Conservation (phyloP, 2,888 invertebrate species). For the Scelioninae gen. 2 region DNA sequence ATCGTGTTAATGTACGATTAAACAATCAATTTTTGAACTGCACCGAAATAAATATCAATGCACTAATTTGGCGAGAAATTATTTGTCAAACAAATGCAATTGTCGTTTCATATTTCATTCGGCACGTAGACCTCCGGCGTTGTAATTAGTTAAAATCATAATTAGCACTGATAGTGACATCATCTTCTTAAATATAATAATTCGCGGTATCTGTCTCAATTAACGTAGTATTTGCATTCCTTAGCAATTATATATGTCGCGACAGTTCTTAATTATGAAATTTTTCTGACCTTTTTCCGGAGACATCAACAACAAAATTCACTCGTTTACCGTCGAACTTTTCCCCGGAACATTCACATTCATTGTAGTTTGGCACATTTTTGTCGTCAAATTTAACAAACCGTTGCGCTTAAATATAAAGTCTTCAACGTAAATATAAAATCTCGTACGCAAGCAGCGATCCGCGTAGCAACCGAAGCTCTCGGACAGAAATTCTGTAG, state of each 20-base stretch:
- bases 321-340: conserved; percentile 17
- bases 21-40: no score
- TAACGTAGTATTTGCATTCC: conserved; percentile 16
- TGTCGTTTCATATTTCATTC: no score
- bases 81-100: no score
- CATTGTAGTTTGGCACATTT: conserved; percentile 3
- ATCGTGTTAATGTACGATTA: no score
- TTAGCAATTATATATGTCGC: conserved; percentile 8
- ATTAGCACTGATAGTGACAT: conserved; percentile 2
- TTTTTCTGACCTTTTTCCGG: conserved; percentile 7
- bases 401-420: conserved; percentile 8
- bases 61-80: no score
- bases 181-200: conserved; percentile 1
- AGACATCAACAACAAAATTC: conserved; percentile 25
- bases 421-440: no score
- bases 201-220: conserved; percentile 27
- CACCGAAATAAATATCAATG: no score
- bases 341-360: conserved; percentile 16
- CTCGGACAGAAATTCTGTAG: no score
- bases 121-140: neutral
- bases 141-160: conserved; percentile 4
- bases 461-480: no score
- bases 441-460: no score
- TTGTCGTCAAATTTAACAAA: conserved; percentile 11
- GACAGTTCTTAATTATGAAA: conserved; percentile 25